Base-by-base conservation (phyloP, 2,888 invertebrate species). In the Andricus curvator region DNA sequence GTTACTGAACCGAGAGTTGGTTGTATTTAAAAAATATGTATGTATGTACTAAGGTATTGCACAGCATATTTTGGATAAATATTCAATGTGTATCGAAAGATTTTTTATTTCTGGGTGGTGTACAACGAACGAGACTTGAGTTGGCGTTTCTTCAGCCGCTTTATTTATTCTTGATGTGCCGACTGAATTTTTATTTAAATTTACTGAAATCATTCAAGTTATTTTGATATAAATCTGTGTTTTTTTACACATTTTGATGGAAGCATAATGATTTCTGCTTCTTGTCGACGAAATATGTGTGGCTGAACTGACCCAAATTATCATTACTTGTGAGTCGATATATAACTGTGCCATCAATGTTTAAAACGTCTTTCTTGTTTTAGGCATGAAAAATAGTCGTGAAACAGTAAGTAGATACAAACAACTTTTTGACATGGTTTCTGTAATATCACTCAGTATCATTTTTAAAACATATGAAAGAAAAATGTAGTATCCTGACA, bases 341-440 rank as follows among this genome's bases (percentile, higher is more conserved):
- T 70, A n/a, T 56, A 29, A 64, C 6, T n/a, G n/a, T 41, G 44
- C 15, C 25, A 44, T 48, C 25, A 22, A 33, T 74, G n/a, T 74
- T 74, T 56, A n/a, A 56, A 68, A 48, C 4, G 15, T 56, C 13
- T 74, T 56, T 29, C 33, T n/a, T 56, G n/a, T 29, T 51, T 41
- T n/a, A 67, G 44, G 74, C 74, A 74, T 74, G 74, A 56, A 51
- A 51, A 70, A 29, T 70, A 70, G 29, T 9, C 70, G 29, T 37
- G 4, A 17, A 56, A 74, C 20, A 44, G 13, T 70, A 48, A 70
- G 17, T 56, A 74, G 56, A 56, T 6, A 74, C 33, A 56, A 74
- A n/a, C n/a, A 74, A 56, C 56, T 74, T 74, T 56, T 74, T 25
- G 25, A 44, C 4, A 20, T 9, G 22, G 37, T 41, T 66, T 41